Conservation (phyloP, 2,888 invertebrate genomes). For the Protophormia terraenovae region DNA sequence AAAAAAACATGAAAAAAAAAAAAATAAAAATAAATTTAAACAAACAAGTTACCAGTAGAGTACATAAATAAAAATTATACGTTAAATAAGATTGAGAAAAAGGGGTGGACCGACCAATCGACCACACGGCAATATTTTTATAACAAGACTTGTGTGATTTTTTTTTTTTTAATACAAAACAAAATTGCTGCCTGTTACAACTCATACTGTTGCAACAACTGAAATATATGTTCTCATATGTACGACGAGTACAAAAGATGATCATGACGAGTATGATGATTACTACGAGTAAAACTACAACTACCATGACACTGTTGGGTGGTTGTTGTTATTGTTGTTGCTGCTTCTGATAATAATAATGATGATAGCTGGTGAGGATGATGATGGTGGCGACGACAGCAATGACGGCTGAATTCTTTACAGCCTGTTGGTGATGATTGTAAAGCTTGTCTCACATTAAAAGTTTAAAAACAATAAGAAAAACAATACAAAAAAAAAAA, state of each 20-base stretch:
- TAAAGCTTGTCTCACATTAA: conserved; percentile 52
- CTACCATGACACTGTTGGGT: conserved; percentile 5
- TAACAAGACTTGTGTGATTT: background rate
- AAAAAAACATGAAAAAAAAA: background rate
- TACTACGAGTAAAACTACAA: conserved; percentile 20
- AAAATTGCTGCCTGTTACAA: conserved; percentile 29
- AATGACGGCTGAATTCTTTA: conserved; percentile 31
- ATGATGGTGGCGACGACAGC: conserved; percentile 33
- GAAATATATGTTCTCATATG: background rate
- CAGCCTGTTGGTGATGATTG: conserved; percentile 37
- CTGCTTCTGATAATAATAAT: background rate
- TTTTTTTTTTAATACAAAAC: background rate
- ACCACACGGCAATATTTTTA: conserved; percentile 39
- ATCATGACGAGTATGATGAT: conserved; percentile 44
- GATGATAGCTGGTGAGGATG: conserved; percentile 1
- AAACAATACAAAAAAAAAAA: background rate
- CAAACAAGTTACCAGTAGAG: conserved; percentile 40
- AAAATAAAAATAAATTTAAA: conserved; percentile 13
- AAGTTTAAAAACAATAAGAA: conserved; percentile 11
- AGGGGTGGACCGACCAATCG: conserved; percentile 56
- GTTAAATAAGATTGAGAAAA: conserved; percentile 25
- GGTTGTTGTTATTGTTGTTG: conserved; percentile 12
- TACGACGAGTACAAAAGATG: conserved; percentile 7
- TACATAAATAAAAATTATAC: conserved; percentile 42
- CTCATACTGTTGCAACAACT: conserved; percentile 30